phyloP scores from a whole-genome alignment of 1,140 invertebrate genomes.

The Calliopsis andreniformis region DNA sequence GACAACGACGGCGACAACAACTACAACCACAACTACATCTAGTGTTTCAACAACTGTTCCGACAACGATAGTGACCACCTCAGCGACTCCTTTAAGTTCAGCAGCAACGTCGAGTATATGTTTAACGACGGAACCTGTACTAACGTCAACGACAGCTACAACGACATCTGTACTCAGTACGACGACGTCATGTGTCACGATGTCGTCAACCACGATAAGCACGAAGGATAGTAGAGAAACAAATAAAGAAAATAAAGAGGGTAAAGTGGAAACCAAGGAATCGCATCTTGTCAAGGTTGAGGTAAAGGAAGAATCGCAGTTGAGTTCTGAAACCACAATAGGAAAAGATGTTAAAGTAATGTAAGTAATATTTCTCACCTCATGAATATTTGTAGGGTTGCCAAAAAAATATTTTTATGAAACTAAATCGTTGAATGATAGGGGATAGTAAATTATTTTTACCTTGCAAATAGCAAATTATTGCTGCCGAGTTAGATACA shows the following conservation, averaged over 20 bases:
- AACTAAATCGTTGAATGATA: no score
- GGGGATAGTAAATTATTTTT: no score
- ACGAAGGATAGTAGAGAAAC: conserved; percentile 76
- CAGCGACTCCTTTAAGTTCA: conserved; percentile 66
- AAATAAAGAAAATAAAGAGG: conserved; percentile 77
- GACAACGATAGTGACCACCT: conserved; percentile 63
- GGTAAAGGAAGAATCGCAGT: conserved; percentile 70
- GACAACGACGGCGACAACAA: conserved; percentile 68
- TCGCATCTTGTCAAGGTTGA: conserved; percentile 66
- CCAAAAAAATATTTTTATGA: no score
- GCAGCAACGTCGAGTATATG: conserved; percentile 61
- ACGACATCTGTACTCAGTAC: conserved; percentile 70
- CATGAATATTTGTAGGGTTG: conserved; percentile 10
- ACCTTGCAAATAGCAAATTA: no score
- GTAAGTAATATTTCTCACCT: conserved; percentile 57
- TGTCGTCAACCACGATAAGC: conserved; percentile 68
- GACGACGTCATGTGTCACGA: conserved; percentile 72
- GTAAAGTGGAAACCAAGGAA: conserved; percentile 72
- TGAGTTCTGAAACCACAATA: conserved; percentile 64
- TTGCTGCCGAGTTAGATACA: no score
- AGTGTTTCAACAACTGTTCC: conserved; percentile 62
- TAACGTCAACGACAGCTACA: conserved; percentile 62
- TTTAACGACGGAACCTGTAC: conserved; percentile 58
- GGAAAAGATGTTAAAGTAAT: conserved; percentile 70
- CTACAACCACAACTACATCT: conserved; percentile 60